phyloP scores from a whole-genome alignment of 2,113 vertebrate species.

The Stomatorhinus ivindoensis region DNA sequence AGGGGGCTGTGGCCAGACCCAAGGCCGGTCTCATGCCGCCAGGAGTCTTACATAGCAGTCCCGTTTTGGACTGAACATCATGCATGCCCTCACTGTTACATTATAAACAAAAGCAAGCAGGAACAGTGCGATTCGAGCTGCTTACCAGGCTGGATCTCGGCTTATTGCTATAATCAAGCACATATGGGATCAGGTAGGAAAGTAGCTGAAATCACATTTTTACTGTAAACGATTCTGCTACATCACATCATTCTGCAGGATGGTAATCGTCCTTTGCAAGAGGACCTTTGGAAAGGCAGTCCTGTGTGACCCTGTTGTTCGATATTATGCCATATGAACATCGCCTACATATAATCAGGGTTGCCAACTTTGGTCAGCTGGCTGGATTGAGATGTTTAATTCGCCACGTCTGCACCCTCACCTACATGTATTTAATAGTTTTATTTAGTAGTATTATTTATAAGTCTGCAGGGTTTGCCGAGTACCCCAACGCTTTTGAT shows the following conservation, averaged over 20 bases:
- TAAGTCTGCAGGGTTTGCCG: not conserved
- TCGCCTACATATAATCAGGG: not conserved
- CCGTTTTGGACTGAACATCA: not conserved
- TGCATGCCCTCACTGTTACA: not conserved
- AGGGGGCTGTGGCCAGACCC: not conserved
- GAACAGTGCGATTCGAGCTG: not conserved
- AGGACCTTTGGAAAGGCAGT: not conserved
- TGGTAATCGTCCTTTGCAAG: not conserved
- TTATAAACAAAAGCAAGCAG: conserved; percentile 17
- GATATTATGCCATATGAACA: not conserved
- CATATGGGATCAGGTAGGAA: not conserved
- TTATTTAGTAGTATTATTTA: too few species aligned
- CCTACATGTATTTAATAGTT: not conserved
- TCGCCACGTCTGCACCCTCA: not conserved
- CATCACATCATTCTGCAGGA: not conserved
- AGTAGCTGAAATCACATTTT: not conserved
- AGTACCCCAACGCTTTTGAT: not conserved
- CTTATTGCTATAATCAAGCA: conserved; percentile 20
- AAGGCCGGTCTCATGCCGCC: not conserved
- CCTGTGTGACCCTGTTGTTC: not conserved
- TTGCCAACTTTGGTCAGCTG: not conserved
- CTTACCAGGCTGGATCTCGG: not conserved
- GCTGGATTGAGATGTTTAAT: not conserved
- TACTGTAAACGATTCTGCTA: not conserved
- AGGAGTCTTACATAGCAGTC: not conserved